A percentile compares a stretch with the other conserved stretches of the same genome.
Conservation (phyloP, 2,888 invertebrate genomes). For the Anodontia alba region DNA sequence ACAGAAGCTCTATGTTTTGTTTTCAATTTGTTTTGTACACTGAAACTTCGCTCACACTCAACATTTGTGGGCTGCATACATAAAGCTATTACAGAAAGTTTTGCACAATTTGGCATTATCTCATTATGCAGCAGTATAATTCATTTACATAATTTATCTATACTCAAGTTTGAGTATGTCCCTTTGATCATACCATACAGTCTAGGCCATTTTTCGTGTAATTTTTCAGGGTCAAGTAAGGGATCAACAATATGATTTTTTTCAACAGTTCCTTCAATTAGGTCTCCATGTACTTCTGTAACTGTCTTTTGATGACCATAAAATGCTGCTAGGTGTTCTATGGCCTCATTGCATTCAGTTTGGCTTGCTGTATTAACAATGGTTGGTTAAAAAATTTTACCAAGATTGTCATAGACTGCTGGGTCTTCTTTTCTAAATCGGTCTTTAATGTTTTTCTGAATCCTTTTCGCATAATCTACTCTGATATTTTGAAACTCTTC, state of each 20-base stretch:
- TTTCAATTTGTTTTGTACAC: constrained; percentile 34
- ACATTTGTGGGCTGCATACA: too few relatives aligned
- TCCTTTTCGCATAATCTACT: background rate
- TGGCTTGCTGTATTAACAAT: background rate
- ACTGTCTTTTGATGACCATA: background rate
- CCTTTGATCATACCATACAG: too few relatives aligned
- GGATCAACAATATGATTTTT: background rate
- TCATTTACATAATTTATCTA: too few relatives aligned
- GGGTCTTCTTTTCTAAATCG: background rate
- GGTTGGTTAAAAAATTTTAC: background rate
- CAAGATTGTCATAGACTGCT: background rate
- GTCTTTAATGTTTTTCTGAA: background rate
- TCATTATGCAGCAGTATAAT: too few relatives aligned
- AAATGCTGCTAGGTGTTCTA: background rate
- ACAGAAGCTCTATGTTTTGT: too few relatives aligned
- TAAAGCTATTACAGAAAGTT: too few relatives aligned
- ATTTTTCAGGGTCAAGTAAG: background rate
- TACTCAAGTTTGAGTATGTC: too few relatives aligned
- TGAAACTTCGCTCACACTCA: constrained; percentile 42
- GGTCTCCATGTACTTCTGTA: background rate
- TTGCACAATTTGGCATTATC: too few relatives aligned
- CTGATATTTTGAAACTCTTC: too few relatives aligned
- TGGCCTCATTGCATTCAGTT: background rate
- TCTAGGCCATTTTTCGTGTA: constrained; percentile 22
- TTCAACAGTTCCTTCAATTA: constrained; percentile 5